Evolutionary conservation across 2,113 vertebrate genomes (phyloP).

Genomic region (Elachura formosa): DNA sequence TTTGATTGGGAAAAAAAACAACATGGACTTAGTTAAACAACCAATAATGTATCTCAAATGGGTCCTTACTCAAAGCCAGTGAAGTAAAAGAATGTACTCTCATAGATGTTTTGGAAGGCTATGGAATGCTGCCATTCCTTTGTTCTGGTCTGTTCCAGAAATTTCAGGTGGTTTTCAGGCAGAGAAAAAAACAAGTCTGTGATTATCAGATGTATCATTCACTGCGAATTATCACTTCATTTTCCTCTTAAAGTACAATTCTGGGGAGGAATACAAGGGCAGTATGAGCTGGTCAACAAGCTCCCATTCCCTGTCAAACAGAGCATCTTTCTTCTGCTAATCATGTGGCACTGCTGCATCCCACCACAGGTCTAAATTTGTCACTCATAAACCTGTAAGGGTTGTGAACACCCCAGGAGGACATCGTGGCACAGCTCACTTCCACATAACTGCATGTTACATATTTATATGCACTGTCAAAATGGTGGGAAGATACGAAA

Average conservation of each 20-base stretch:
- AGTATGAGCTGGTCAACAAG: background rate
- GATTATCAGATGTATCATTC: background rate
- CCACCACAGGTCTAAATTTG: background rate
- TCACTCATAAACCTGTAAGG: background rate
- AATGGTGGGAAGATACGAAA: slow-evolving; percentile 38
- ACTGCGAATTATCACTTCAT: background rate
- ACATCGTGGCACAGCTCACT: background rate
- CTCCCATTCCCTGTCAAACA: background rate
- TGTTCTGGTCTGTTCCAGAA: background rate
- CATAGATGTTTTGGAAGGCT: background rate
- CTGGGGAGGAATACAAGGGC: background rate
- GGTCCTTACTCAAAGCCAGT: background rate
- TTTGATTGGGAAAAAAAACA: background rate
- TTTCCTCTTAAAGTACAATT: background rate
- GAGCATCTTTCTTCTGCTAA: background rate
- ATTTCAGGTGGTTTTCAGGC: background rate
- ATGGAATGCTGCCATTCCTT: background rate
- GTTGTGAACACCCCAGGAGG: background rate
- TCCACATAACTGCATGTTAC: slow-evolving; percentile 4
- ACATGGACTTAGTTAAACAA: background rate
- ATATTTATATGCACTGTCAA: slow-evolving; percentile 55
- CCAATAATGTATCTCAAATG: background rate
- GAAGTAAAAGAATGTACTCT: background rate
- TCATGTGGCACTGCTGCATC: background rate
- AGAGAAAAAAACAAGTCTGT: background rate